phyloP scores from a whole-genome alignment of 1,140 invertebrate genomes.

The Drosophila rufa region DNA sequence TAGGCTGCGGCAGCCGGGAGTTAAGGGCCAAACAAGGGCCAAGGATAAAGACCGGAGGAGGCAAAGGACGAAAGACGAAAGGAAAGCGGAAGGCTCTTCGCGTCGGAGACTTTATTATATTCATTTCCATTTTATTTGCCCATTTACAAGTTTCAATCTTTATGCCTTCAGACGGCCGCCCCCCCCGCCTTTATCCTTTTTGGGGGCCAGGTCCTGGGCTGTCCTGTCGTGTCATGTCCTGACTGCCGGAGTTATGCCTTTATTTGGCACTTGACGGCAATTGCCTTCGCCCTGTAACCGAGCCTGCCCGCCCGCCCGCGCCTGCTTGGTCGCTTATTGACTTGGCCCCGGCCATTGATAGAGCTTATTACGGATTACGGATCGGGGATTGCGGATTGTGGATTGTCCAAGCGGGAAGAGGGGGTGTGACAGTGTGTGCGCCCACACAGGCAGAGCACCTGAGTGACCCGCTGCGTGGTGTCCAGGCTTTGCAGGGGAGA shows the following conservation, averaged over 20 bases:
- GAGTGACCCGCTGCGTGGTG: constrained; percentile 97
- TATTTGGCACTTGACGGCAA: constrained; percentile 70
- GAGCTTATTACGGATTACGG: constrained; percentile 53
- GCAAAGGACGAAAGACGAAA: not conserved
- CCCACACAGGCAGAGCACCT: constrained; percentile 95
- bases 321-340: constrained; percentile 53
- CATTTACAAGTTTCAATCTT: constrained; percentile 75
- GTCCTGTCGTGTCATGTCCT: constrained; percentile 30
- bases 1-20: constrained; percentile 16
- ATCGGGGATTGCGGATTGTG: constrained; percentile 13
- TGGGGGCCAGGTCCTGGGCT: constrained; percentile 6
- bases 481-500: constrained; percentile 97
- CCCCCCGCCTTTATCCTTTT: constrained; percentile 12
- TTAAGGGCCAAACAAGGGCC: constrained; percentile 3
- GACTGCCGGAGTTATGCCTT: constrained; percentile 69
- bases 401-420: not conserved
- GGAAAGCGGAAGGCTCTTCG: constrained; percentile 29
- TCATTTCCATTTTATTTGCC: constrained; percentile 82
- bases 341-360: constrained; percentile 62
- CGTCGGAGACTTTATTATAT: constrained; percentile 69
- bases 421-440: constrained; percentile 90
- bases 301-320: constrained; percentile 3
- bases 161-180: constrained; percentile 27
- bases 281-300: constrained; percentile 25
- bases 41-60: constrained; percentile 10